phyloP scores from a whole-genome alignment of 2,888 invertebrate species.

The Piscicola geometra region DNA sequence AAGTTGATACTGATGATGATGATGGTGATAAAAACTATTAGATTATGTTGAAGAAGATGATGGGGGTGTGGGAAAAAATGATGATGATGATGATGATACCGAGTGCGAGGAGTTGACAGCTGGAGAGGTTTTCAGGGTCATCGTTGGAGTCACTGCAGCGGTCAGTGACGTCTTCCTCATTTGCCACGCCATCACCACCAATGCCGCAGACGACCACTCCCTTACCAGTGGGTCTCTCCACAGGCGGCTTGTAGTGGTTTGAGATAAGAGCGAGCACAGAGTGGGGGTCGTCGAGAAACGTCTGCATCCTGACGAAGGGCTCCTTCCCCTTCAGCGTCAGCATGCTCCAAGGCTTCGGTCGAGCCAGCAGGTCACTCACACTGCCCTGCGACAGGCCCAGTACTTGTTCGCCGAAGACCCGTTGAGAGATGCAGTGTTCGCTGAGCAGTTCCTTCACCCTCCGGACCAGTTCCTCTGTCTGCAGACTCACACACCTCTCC shows the following conservation, averaged over 20 bases:
- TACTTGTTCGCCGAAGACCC: constrained; percentile 94
- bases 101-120: too few relatives aligned
- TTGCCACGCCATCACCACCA: not conserved
- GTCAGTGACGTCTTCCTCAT: not conserved
- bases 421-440: constrained; percentile 72
- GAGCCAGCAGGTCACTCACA: constrained; percentile 89
- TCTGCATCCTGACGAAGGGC: constrained; percentile 62
- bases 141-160: too few relatives aligned
- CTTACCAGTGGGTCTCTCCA: not conserved
- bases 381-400: constrained; percentile 70
- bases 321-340: constrained; percentile 94
- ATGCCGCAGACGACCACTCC: not conserved
- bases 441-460: constrained; percentile 62
- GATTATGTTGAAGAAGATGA: constrained; percentile 10
- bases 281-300: constrained; percentile 90
- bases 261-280: constrained; percentile 90
- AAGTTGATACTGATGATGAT: constrained; percentile 20
- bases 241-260: constrained; percentile 94
- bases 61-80: constrained; percentile 7
- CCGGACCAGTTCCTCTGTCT: constrained; percentile 96
- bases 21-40: not conserved
- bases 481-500: constrained; percentile 92
- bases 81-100: constrained; percentile 27
- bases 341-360: constrained; percentile 99
- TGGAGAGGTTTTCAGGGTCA: too few relatives aligned